These are phyloP conservation scores for Bicyclus anynana DNA, from an alignment of 1,140 invertebrate genomes.

Conservation along the genomic window DNA sequence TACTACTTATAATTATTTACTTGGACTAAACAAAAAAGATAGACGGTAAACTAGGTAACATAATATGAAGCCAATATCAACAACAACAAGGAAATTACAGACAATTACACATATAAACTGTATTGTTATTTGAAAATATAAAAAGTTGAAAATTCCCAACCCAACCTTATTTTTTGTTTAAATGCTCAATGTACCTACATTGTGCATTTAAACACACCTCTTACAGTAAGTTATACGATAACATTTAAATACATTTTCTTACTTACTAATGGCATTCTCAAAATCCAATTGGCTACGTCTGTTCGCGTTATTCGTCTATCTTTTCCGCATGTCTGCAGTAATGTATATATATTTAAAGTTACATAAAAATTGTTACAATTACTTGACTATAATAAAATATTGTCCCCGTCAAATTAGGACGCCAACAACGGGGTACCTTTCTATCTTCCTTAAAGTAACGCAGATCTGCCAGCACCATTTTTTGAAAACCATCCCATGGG, in stretches of 20 bases:
- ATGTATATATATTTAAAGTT: slow-evolving; percentile 3
- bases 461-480: slow-evolving; percentile 72
- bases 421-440: slow-evolving; percentile 6
- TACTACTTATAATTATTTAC: not conserved
- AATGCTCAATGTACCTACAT: too few relatives aligned
- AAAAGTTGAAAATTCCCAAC: too few relatives aligned
- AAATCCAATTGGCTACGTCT: too few relatives aligned
- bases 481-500: slow-evolving; percentile 40
- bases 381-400: slow-evolving; percentile 31
- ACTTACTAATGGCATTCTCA: too few relatives aligned
- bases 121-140: too few relatives aligned
- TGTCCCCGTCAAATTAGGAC: slow-evolving; percentile 2
- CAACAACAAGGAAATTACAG: too few relatives aligned
- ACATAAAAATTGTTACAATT: slow-evolving; percentile 13
- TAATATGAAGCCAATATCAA: not conserved
- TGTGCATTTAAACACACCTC: too few relatives aligned
- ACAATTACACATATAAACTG: too few relatives aligned
- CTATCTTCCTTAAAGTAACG: slow-evolving; percentile 32
- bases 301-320: not conserved
- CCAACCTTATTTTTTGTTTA: too few relatives aligned
- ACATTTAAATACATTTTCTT: too few relatives aligned
- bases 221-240: too few relatives aligned
- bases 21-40: not conserved
- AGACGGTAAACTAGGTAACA: not conserved
- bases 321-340: not conserved